Conservation (phyloP, 2,888 invertebrate species). For the Ichneumoninae sp. region DNA sequence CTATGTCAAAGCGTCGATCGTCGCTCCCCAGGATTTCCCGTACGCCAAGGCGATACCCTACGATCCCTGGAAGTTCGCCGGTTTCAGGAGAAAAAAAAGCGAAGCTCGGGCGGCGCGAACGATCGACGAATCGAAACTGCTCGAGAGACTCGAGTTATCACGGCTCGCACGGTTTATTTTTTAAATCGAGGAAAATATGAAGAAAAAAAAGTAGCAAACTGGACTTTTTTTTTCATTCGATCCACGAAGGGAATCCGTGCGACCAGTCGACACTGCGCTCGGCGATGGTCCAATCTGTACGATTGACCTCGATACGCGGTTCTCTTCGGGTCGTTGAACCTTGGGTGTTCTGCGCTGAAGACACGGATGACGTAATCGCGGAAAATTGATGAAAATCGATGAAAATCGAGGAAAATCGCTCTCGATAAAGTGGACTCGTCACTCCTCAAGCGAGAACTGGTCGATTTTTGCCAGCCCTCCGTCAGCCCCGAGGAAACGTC, state of each 20-base stretch:
- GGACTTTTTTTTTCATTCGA: neutral
- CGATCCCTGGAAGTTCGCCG: slow-evolving; percentile 46
- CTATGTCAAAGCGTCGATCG: neutral
- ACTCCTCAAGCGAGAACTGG: neutral
- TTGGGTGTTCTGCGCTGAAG: neutral
- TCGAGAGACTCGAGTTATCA: neutral
- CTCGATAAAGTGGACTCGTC: neutral
- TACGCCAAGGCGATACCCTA: slow-evolving; percentile 51
- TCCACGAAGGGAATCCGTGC: neutral
- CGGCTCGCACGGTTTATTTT: neutral
- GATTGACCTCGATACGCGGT: neutral
- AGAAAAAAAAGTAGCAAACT: neutral
- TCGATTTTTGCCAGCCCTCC: neutral
- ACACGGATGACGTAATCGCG: neutral
- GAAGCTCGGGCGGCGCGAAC: neutral
- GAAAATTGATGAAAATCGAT: neutral
- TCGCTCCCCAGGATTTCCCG: slow-evolving; percentile 33
- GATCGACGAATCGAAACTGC: neutral
- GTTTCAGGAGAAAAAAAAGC: slow-evolving; percentile 16
- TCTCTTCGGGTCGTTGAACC: neutral
- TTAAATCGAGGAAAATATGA: neutral
- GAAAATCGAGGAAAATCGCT: neutral
- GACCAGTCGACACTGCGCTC: neutral
- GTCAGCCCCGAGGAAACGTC: slow-evolving; percentile 3
- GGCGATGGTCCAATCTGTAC: neutral